A percentile compares a stretch with the other conserved stretches of the same genome.
Conservation (phyloP, 2,888 invertebrate species). For the Notodromas monacha region DNA sequence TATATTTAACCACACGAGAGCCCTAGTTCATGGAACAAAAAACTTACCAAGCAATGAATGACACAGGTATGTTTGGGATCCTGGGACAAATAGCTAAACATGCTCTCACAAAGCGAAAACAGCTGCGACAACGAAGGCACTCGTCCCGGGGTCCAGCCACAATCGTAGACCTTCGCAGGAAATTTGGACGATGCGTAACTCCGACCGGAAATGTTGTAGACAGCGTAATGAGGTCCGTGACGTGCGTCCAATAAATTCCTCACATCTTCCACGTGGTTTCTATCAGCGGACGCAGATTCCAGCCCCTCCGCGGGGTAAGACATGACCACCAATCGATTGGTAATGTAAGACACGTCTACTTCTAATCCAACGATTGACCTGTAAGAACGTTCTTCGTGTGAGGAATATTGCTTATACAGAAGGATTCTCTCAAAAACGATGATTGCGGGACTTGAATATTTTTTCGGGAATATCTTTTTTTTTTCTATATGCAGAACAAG, state of each 20-base stretch:
- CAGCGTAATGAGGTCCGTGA: conserved; percentile 32
- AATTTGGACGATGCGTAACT: conserved; percentile 20
- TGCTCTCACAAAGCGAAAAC: conserved; percentile 50
- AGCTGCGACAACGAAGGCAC: conserved; percentile 47
- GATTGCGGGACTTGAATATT: no score
- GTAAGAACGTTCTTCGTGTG: no score
- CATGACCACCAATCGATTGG: conserved; percentile 66
- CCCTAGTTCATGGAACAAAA: no score
- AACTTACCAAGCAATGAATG: conserved; percentile 41
- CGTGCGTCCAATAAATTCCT: conserved; percentile 35
- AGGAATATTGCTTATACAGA: conserved; percentile 7
- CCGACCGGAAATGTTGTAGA: conserved; percentile 47
- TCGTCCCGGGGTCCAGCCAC: conserved; percentile 18
- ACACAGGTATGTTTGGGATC: conserved; percentile 49
- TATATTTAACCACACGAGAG: no score
- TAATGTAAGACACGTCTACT: conserved; percentile 66
- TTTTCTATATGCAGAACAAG: no score
- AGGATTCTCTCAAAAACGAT: no score
- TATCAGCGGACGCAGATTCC: conserved; percentile 52
- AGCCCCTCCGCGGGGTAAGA: conserved; percentile 77
- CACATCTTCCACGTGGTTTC: conserved; percentile 74
- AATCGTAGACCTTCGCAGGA: conserved; percentile 19
- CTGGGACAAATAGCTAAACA: conserved; percentile 49
- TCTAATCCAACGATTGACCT: conserved; percentile 52
- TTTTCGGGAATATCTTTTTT: no score